Evolutionary conservation across 1,140 invertebrate species (phyloP).

Genomic region (Idris sp.): DNA sequence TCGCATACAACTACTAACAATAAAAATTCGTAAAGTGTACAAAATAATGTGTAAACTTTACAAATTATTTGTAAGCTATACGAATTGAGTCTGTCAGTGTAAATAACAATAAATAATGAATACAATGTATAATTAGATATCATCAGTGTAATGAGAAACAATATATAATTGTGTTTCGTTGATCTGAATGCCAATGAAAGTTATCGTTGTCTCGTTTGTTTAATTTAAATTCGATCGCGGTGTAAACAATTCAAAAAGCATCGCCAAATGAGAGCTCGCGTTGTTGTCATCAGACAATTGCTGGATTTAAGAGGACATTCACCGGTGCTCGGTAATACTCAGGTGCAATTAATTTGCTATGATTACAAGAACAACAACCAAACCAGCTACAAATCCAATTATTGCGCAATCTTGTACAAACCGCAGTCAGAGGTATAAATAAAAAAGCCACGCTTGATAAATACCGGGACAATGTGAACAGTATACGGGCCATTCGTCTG

Average conservation of each 20-base stretch:
- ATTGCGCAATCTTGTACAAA: constrained; percentile 42
- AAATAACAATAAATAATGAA: too few species aligned
- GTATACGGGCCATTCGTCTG: constrained; percentile 30
- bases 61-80: too few species aligned
- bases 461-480: constrained; percentile 25
- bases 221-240: constrained; percentile 31
- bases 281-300: constrained; percentile 32
- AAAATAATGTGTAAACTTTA: too few species aligned
- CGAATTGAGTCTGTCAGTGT: too few species aligned
- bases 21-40: too few species aligned
- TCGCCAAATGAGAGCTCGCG: constrained; percentile 52
- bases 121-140: too few species aligned
- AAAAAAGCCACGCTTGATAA: constrained; percentile 35
- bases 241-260: constrained; percentile 51
- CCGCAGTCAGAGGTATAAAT: constrained; percentile 41
- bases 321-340: constrained; percentile 17
- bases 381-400: constrained; percentile 55
- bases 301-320: constrained; percentile 46
- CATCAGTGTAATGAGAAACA: too few species aligned
- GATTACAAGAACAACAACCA: constrained; percentile 52
- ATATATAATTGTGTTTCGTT: too few species aligned
- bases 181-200: constrained; percentile 25
- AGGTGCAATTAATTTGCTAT: constrained; percentile 45
- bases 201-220: constrained; percentile 31
- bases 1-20: too few species aligned